Evolutionary conservation across 2,113 vertebrate species (phyloP), one percentile per base, ranked within the genome.

Genomic region (Peucedramus taeniatus): DNA sequence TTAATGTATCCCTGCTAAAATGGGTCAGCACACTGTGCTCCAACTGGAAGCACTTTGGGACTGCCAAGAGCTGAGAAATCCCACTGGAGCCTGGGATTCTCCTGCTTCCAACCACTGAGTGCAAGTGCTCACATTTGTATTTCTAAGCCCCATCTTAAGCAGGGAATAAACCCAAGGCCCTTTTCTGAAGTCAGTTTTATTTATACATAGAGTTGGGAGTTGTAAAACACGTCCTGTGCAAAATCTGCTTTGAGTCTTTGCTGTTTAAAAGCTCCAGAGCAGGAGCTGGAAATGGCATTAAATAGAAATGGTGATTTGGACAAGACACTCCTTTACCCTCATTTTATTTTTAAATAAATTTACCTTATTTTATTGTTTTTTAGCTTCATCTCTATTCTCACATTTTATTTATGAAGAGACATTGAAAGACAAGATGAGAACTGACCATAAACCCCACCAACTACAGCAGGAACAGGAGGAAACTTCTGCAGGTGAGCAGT

Each of bases 91-190:
- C 8, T 0, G 33, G 65, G 91, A 71, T 47, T 12, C 75, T 59
- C 47, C 28, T 0, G 0, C 37, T n/a, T 14, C 80, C 89, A 53
- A 5, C 17, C 53, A 20, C 31, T 10, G 19, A 31, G 19, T 40
- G 4, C 1, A 63, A 69, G 37, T 19, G 80, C 69, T 77, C 68
- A 31, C 31, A 50, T 74, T 65, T 49, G 47, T 69, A 61, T 47
- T 83, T 51, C 33, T 33, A 47, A 86, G 31, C 13, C 89, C 16
- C 20, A 13, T 45, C 49, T 57, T 24, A 72, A 74, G 68, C 30
- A 74, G 76, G 21, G 87, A 87, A 63, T 82, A 93, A 93, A 83
- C 37, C 76, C 77, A 51, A 89, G 50, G 51, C 33, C 23, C 35
- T 30, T 33, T 39, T 42, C 9, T 8, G 30, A 78, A 83, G 47